Evolutionary conservation across 1,140 invertebrate species (phyloP).

Genomic region (Brachionus angularis): DNA sequence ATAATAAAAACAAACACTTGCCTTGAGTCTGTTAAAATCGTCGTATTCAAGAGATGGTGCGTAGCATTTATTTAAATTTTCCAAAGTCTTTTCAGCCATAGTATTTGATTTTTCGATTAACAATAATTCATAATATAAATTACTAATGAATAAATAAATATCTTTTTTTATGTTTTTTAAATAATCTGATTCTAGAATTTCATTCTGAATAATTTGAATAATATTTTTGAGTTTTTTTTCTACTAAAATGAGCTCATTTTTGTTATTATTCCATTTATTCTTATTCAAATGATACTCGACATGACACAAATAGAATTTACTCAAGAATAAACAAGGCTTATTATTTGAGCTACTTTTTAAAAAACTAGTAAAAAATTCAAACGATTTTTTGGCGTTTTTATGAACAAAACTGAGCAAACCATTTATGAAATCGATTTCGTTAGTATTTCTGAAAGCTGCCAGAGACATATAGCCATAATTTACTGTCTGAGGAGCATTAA

Average conservation of each 20-base stretch:
- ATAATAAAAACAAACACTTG: not conserved
- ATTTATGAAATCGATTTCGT: slow-evolving; percentile 14
- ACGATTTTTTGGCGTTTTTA: not conserved
- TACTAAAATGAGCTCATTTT: not conserved
- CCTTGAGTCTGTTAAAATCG: not conserved
- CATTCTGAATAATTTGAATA: not conserved
- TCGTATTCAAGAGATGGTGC: not conserved
- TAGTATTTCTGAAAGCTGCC: not conserved
- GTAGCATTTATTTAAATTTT: slow-evolving; percentile 1
- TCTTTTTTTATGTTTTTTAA: slow-evolving; percentile 4
- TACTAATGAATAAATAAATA: not conserved
- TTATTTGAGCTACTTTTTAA: not conserved
- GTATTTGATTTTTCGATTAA: not conserved
- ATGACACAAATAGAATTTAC: slow-evolving; percentile 1
- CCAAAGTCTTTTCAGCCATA: not conserved
- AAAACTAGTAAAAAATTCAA: not conserved
- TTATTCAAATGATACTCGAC: not conserved
- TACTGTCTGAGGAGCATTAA: not conserved
- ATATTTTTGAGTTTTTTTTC: not conserved
- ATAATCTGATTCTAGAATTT: not conserved
- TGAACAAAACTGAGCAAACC: not conserved
- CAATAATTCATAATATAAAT: slow-evolving; percentile 9
- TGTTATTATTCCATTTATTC: not conserved
- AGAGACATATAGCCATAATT: not conserved
- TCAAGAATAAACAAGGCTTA: not conserved